Percentiles rank a stretch among this genome's conserved stretches.
phyloP scores from a whole-genome alignment of 2,888 invertebrate species.

The Macrosoma leucophasiata region DNA sequence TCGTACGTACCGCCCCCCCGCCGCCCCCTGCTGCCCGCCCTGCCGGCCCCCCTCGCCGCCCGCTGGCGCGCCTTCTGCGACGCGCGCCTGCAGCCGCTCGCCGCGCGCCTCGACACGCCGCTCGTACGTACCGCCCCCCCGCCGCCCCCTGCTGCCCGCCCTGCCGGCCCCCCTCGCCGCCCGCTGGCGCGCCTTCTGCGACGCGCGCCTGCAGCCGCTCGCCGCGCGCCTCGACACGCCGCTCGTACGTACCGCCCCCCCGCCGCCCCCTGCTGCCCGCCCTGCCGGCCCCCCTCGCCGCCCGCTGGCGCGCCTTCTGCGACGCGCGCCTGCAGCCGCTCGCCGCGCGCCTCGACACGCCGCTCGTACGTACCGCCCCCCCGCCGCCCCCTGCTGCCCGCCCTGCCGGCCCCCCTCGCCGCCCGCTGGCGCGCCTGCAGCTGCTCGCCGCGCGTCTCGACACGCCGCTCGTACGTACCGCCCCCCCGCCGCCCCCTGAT shows the following conservation, averaged over 20 bases:
- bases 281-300: not conserved
- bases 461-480: slow-evolving; percentile 12
- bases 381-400: not conserved
- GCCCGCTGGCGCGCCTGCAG: not conserved
- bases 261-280: not conserved
- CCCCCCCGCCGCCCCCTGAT: not conserved
- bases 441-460: slow-evolving; percentile 24
- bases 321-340: slow-evolving; percentile 9
- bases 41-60: slow-evolving; percentile 18
- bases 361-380: not conserved
- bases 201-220: slow-evolving; percentile 3
- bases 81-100: slow-evolving; percentile 34
- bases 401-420: not conserved
- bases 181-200: slow-evolving; percentile 38
- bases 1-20: slow-evolving; percentile 32
- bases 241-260: not conserved
- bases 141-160: not conserved
- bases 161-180: slow-evolving; percentile 17
- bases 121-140: slow-evolving; percentile 34
- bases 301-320: slow-evolving; percentile 29
- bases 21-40: slow-evolving; percentile 14
- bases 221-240: slow-evolving; percentile 31
- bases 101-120: slow-evolving; percentile 44
- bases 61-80: slow-evolving; percentile 39
- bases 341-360: slow-evolving; percentile 32